These are phyloP conservation scores for Drosophila kepulauana DNA, from an alignment of 1,140 invertebrate species.

Conservation along the genomic window DNA sequence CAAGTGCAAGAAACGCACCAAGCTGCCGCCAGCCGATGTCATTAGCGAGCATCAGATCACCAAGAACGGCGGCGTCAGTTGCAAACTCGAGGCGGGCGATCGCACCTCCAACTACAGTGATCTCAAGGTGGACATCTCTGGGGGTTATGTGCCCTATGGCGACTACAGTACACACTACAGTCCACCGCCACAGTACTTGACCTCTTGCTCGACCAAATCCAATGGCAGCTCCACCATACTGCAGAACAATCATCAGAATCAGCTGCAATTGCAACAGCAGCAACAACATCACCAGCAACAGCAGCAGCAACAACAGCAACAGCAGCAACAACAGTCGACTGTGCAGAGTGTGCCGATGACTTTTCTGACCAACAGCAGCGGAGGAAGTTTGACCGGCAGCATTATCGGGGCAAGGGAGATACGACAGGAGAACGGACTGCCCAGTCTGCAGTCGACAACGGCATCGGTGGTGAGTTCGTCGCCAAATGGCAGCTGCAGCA, in stretches of 20 bases:
- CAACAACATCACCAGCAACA: slow-evolving; percentile 69
- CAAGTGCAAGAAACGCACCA: slow-evolving; percentile 77
- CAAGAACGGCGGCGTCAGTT: slow-evolving; percentile 76
- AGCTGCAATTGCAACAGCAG: slow-evolving; percentile 75
- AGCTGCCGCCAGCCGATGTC: slow-evolving; percentile 82
- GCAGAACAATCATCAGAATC: slow-evolving; percentile 82
- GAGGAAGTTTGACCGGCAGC: slow-evolving; percentile 80
- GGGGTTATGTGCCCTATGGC: slow-evolving; percentile 95
- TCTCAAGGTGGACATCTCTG: slow-evolving; percentile 94
- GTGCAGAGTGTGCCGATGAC: slow-evolving; percentile 77
- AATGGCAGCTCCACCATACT: slow-evolving; percentile 80
- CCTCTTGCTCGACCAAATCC: slow-evolving; percentile 80
- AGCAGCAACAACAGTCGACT: slow-evolving; percentile 45
- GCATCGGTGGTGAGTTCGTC: slow-evolving; percentile 83
- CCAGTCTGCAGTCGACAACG: slow-evolving; percentile 79
- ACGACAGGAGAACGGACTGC: slow-evolving; percentile 80
- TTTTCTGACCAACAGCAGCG: slow-evolving; percentile 75
- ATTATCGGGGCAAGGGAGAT: slow-evolving; percentile 80
- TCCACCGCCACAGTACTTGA: slow-evolving; percentile 87
- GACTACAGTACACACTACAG: slow-evolving; percentile 93
- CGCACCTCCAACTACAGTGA: slow-evolving; percentile 96
- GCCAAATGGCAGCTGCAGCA: slow-evolving; percentile 82
- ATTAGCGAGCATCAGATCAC: slow-evolving; percentile 84
- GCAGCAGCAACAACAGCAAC: slow-evolving; percentile 58
- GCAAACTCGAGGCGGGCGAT: slow-evolving; percentile 89